Percentiles rank a stretch among this genome's conserved stretches.
Conservation (phyloP, 1,140 invertebrate genomes). For the Papilio helenus region DNA sequence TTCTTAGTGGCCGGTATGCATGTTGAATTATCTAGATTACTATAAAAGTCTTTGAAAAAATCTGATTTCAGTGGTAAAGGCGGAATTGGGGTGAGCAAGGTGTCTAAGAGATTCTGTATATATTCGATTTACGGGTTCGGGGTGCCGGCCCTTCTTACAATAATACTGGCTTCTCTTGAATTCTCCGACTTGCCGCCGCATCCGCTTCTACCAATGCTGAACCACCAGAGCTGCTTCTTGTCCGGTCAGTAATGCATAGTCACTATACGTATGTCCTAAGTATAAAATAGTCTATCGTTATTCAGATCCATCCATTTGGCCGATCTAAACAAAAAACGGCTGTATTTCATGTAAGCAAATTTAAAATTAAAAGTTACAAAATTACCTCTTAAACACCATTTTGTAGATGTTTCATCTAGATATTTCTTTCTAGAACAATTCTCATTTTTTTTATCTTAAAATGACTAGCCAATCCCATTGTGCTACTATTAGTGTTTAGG, state of each 20-base stretch:
- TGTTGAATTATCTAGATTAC: too few relatives aligned
- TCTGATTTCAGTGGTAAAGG: constrained; percentile 68
- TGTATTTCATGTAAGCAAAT: too few relatives aligned
- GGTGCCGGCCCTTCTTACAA: constrained; percentile 58
- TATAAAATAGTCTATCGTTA: background rate
- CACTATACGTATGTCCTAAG: background rate
- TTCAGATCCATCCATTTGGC: too few relatives aligned
- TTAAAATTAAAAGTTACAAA: too few relatives aligned
- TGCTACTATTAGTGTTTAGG: too few relatives aligned
- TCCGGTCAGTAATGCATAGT: constrained; percentile 51
- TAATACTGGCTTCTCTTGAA: constrained; percentile 59
- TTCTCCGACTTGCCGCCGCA: constrained; percentile 63
- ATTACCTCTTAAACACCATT: too few relatives aligned
- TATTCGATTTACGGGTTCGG: constrained; percentile 72
- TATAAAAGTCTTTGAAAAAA: constrained; percentile 32
- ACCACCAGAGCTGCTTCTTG: constrained; percentile 67
- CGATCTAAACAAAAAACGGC: too few relatives aligned
- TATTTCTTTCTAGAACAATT: too few relatives aligned
- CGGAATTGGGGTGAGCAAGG: constrained; percentile 56
- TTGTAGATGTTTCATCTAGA: too few relatives aligned
- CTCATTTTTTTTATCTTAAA: too few relatives aligned
- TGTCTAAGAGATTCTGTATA: constrained; percentile 58
- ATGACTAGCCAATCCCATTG: too few relatives aligned
- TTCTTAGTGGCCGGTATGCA: too few relatives aligned
- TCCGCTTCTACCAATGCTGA: constrained; percentile 58